phyloP scores from a whole-genome alignment of 2,888 invertebrate species.

The Apodemia zela region DNA sequence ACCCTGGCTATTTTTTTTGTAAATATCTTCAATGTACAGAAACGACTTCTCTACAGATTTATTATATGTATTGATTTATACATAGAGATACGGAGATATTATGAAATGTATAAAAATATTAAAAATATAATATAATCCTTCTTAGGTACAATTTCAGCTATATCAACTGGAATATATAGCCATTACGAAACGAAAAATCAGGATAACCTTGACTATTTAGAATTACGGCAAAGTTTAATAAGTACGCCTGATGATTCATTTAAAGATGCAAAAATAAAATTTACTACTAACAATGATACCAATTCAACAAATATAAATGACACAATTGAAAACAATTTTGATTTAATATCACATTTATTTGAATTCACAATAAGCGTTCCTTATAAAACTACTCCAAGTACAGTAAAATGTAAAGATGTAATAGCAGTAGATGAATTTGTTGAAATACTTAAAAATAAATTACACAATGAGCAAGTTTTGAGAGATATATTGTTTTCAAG shows the following conservation, averaged over 20 bases:
- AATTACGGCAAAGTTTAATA: not conserved
- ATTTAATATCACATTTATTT: constrained; percentile 55
- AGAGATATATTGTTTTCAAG: constrained; percentile 50
- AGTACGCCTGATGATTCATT: not conserved
- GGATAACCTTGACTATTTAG: not conserved
- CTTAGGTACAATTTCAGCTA: not conserved
- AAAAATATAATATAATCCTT: not conserved
- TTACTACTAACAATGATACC: not conserved
- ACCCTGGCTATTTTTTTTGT: too few species aligned
- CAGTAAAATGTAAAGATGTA: constrained; percentile 49
- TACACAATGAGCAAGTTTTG: constrained; percentile 57
- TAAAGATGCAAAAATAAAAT: not conserved
- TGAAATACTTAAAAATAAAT: constrained; percentile 56
- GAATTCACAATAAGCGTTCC: constrained; percentile 41
- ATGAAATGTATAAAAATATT: not conserved
- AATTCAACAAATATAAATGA: not conserved
- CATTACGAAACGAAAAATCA: not conserved
- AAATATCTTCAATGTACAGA: too few species aligned
- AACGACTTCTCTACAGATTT: too few species aligned
- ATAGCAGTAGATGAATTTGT: constrained; percentile 60
- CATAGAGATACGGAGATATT: not conserved
- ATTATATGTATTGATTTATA: too few species aligned
- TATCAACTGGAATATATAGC: not conserved
- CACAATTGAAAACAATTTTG: constrained; percentile 42
- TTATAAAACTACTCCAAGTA: constrained; percentile 36